phyloP scores from a whole-genome alignment of 2,888 invertebrate genomes.

The Harpagoxenus sublaevis region DNA sequence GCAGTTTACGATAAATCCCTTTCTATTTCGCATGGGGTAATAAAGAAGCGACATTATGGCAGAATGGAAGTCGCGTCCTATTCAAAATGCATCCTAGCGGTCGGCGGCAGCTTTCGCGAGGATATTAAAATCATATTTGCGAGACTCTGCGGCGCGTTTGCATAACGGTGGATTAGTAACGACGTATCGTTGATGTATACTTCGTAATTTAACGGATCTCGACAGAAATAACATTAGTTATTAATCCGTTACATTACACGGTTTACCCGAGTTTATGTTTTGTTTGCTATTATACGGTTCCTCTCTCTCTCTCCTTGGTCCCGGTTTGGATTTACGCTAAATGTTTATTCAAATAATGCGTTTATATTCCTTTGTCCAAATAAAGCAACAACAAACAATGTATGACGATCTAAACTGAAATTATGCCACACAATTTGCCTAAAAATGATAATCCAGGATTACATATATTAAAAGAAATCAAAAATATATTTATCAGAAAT shows the following conservation, averaged over 20 bases:
- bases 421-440: neutral
- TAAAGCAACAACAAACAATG: constrained; percentile 7
- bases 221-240: constrained; percentile 44
- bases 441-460: neutral
- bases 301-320: neutral
- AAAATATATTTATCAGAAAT: neutral
- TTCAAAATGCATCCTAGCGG: constrained; percentile 39
- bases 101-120: constrained; percentile 27
- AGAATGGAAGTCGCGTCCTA: constrained; percentile 17
- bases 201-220: constrained; percentile 36
- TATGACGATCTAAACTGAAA: constrained; percentile 10
- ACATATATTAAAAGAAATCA: neutral
- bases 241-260: constrained; percentile 11
- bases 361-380: constrained; percentile 24
- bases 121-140: constrained; percentile 56
- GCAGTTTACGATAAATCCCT: constrained; percentile 54
- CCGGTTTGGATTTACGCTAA: constrained; percentile 25
- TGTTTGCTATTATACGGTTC: neutral
- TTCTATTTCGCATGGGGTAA: constrained; percentile 40
- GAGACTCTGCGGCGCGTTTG: constrained; percentile 33
- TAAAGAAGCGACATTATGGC: constrained; percentile 51
- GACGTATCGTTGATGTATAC: constrained; percentile 35
- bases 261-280: constrained; percentile 27
- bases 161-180: constrained; percentile 51
- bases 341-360: constrained; percentile 38